Percentiles rank a stretch among this genome's conserved stretches.
Evolutionary conservation across 2,888 invertebrate genomes (phyloP).

Genomic region (Ophion ellenae): DNA sequence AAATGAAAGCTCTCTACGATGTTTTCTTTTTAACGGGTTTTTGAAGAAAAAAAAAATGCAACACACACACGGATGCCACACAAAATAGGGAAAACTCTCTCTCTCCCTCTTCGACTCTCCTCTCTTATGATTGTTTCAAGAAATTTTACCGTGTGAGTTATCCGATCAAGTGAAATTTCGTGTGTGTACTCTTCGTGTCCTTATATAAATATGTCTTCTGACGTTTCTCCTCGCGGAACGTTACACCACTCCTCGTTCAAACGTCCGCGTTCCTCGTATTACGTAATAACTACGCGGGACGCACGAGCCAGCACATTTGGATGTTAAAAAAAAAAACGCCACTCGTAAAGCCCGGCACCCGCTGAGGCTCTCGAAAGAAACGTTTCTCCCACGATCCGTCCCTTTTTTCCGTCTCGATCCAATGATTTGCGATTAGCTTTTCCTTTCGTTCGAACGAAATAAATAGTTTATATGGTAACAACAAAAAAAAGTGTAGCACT

Average conservation of each 20-base stretch:
- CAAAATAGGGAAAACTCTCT: slow-evolving; percentile 23
- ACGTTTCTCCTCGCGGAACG: slow-evolving; percentile 24
- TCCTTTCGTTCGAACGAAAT: background rate
- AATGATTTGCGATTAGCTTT: background rate
- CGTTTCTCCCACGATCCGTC: background rate
- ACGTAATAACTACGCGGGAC: slow-evolving; percentile 49
- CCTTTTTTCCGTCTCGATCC: background rate
- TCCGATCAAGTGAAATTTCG: slow-evolving; percentile 53
- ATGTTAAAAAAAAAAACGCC: background rate
- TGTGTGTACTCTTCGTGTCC: slow-evolving; percentile 55
- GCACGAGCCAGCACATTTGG: slow-evolving; percentile 42
- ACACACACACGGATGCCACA: slow-evolving; percentile 53
- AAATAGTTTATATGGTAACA: too few species aligned
- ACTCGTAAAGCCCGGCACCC: background rate
- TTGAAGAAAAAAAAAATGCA: slow-evolving; percentile 58
- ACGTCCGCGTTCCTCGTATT: slow-evolving; percentile 47
- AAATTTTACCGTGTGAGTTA: slow-evolving; percentile 58
- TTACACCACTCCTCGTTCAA: slow-evolving; percentile 42
- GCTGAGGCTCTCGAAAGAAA: background rate
- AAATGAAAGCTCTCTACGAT: slow-evolving; percentile 39
- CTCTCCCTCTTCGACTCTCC: slow-evolving; percentile 23
- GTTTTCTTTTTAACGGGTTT: background rate
- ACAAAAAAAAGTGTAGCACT: too few species aligned
- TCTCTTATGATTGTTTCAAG: slow-evolving; percentile 12
- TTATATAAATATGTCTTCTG: slow-evolving; percentile 32